Evolutionary conservation across 2,888 invertebrate species (phyloP), one percentile per base, ranked within the genome.

Genomic region (Phortica okadai): DNA sequence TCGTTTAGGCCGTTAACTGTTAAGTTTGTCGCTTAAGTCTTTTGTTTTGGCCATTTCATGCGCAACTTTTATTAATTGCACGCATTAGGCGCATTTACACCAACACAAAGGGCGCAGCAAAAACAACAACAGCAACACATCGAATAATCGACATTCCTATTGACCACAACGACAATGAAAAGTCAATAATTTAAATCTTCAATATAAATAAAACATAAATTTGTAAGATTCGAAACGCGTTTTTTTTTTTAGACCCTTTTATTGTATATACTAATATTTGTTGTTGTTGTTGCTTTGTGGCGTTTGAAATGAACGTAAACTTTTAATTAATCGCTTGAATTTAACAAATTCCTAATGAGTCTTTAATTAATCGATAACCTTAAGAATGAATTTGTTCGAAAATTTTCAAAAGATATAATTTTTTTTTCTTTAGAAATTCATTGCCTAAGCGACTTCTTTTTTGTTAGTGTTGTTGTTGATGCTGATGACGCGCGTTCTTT

Each of bases 271-370:
- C 21, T 21, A 21, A 21, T 21, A 33, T 33, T 69, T 77, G 66
- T 76, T 56, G 58, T 54, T 10, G 33, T 64, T 73, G 11, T 72
- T 78, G 77, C 73, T 76, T 62, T 76, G 74, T 79, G 77, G 80
- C 78, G 77, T 80, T 78, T 76, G 74, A 73, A 79, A 76, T 82
- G 77, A 83, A 88, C 82, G 33, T 33, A 82, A 87, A 79, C 79
- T 80, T 81, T 87, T 88, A 85, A 88, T 87, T 85, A 87, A 85
- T 86, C 85, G 83, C 76, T 59, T 76, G 76, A 77, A 79, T 74
- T 83, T 77, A 84, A 85, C 86, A 84, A 87, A 86, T 88, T 84
- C 81, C 79, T 85, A 87, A 89, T 89, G 88, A 84, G 84, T 81
- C 84, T 89, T 88, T 87, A 87, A 89, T 88, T 88, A 87, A 87